These are phyloP conservation scores for Probosciger aterrimus DNA, from an alignment of 2,113 vertebrate genomes.

Conservation along the genomic window DNA sequence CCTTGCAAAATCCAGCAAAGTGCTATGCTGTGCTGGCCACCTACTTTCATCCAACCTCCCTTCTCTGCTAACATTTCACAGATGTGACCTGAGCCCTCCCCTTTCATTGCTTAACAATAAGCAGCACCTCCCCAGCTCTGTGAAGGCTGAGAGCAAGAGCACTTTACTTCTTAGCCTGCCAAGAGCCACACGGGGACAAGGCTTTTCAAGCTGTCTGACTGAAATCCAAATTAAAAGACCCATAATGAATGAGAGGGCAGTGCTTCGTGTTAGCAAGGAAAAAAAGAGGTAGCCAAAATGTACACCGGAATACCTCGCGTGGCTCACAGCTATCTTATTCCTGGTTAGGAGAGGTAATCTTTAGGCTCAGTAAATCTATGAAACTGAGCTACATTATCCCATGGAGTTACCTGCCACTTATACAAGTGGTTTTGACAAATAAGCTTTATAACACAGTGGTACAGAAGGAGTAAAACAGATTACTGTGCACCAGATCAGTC, in stretches of 20 bases:
- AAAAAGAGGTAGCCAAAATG: neutral
- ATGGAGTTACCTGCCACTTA: neutral
- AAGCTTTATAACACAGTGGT: neutral
- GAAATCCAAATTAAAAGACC: slow-evolving; percentile 63
- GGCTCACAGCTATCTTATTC: neutral
- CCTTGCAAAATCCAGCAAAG: slow-evolving; percentile 64
- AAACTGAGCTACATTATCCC: neutral
- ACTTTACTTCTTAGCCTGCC: slow-evolving; percentile 66
- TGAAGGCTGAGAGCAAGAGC: slow-evolving; percentile 65
- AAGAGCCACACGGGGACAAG: slow-evolving; percentile 67
- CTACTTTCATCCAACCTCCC: slow-evolving; percentile 65
- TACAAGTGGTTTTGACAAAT: neutral
- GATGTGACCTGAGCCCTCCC: slow-evolving; percentile 72
- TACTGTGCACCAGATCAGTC: neutral
- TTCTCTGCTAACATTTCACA: slow-evolving; percentile 68
- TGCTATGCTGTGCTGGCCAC: slow-evolving; percentile 67
- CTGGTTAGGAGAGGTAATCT: neutral
- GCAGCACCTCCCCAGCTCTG: slow-evolving; percentile 64
- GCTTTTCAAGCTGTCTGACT: slow-evolving; percentile 63
- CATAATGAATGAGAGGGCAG: slow-evolving; percentile 46
- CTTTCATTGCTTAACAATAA: slow-evolving; percentile 72
- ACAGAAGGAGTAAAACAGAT: neutral
- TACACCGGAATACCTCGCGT: neutral
- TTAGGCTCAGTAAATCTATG: neutral
- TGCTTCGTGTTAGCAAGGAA: neutral